Conservation (phyloP, 1,140 invertebrate species). For the Tenebrio molitor region DNA sequence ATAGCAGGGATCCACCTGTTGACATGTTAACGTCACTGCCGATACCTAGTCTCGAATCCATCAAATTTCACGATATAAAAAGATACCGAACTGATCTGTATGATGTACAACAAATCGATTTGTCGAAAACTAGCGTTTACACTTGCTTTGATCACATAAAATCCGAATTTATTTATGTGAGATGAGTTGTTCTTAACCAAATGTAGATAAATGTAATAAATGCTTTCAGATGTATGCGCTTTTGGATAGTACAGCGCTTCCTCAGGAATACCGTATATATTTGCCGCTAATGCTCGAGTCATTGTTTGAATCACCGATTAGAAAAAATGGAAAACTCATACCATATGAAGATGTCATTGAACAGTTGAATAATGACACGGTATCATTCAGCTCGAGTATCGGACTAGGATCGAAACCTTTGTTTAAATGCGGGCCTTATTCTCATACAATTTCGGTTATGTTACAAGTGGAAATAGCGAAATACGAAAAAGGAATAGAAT, state of each 20-base stretch:
- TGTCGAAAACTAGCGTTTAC: slow-evolving; percentile 78
- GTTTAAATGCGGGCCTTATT: slow-evolving; percentile 72
- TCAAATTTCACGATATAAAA: slow-evolving; percentile 77
- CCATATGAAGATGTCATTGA: slow-evolving; percentile 83
- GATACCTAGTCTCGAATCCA: slow-evolving; percentile 78
- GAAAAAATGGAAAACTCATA: slow-evolving; percentile 71
- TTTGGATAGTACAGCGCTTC: slow-evolving; percentile 79
- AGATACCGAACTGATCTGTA: slow-evolving; percentile 71
- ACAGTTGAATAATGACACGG: slow-evolving; percentile 81
- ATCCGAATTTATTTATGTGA: slow-evolving; percentile 89
- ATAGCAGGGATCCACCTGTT: slow-evolving; percentile 81
- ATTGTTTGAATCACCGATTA: slow-evolving; percentile 77
- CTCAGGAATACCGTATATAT: slow-evolving; percentile 75
- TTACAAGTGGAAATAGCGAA: slow-evolving; percentile 79
- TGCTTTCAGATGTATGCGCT: slow-evolving; percentile 72
- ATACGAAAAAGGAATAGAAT: slow-evolving; percentile 81
- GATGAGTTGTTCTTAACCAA: slow-evolving; percentile 63
- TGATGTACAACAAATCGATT: slow-evolving; percentile 74
- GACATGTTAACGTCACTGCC: slow-evolving; percentile 77
- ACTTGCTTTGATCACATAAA: slow-evolving; percentile 85
- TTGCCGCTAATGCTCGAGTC: slow-evolving; percentile 80
- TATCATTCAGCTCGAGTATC: slow-evolving; percentile 70
- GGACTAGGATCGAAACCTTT: slow-evolving; percentile 68
- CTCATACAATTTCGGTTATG: slow-evolving; percentile 71
- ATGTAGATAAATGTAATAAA: neutral